Evolutionary conservation across 2,797 vertebrate genomes (phyloP).

Genomic region (Macropus fuliginosus): DNA sequence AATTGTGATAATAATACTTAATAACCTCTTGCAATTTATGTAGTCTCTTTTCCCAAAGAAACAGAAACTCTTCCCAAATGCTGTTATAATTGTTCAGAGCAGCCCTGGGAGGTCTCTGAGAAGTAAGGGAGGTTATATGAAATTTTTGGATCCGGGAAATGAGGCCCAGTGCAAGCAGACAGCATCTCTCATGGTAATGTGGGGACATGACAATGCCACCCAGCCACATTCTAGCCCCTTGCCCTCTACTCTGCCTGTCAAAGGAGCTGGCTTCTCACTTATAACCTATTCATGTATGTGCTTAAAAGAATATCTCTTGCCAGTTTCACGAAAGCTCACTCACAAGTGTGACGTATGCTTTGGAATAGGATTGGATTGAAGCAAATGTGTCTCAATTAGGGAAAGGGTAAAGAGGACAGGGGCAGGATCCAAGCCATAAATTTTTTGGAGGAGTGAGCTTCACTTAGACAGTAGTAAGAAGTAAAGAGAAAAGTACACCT

Average conservation of each 20-base stretch:
- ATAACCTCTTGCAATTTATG: neutral
- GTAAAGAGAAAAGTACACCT: conserved; percentile 81
- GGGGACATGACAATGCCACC: neutral
- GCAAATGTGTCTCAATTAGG: neutral
- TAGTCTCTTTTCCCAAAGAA: conserved; percentile 31
- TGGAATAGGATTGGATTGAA: neutral
- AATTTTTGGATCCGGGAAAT: neutral
- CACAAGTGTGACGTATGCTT: neutral
- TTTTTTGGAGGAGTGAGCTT: conserved; percentile 75
- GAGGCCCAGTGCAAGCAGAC: neutral
- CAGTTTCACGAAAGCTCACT: neutral
- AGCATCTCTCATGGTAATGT: neutral
- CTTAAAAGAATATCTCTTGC: neutral
- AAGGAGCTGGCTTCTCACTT: neutral
- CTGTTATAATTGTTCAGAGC: neutral
- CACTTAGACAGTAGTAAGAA: conserved; percentile 74
- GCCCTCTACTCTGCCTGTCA: neutral
- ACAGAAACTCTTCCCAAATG: conserved; percentile 26
- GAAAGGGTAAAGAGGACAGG: conserved; percentile 14
- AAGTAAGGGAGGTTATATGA: neutral
- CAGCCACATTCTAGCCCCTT: neutral
- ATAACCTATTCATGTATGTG: neutral
- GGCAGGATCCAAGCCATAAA: conserved; percentile 31
- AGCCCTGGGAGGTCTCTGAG: neutral
- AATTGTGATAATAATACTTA: conserved; percentile 21